Base-by-base conservation (phyloP, 2,888 invertebrate genomes). In the Lottia gigantea region DNA sequence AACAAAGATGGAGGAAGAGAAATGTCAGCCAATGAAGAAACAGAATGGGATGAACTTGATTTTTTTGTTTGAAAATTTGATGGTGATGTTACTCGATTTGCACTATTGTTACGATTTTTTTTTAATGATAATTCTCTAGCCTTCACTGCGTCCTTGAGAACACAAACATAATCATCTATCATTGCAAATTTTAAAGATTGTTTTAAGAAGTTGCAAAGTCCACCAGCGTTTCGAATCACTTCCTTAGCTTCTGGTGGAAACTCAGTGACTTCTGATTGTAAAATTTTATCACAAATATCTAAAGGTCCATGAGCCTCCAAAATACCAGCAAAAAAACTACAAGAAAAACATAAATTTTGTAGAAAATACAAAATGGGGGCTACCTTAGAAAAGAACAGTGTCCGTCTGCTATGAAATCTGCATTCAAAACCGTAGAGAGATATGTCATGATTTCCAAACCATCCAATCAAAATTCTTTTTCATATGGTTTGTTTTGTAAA, bases 141-240 rank as follows among this genome's bases (percentile, higher is more conserved):
- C 61, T 71, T 72, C 15, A 73, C 74, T 23, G 78, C 76, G 67
- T 82, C 81, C 7, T 76, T 74, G 66, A 79, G 66, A 11, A 79
- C 68, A 66, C 80, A 82, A 62, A 82, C 76, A 61, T 78, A 72
- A 66, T 80, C 77, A 23, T 80, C 80, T 23, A 78, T 78, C 62
- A 82, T 77, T 14, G 78, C 80, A 74, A 83, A 81, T 71, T 81
- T 79, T 25, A 76, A 71, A 11, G 78, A 78, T 66, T 79, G 80
- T 40, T 71, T 69, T 11, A 83, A 71, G 69, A 81, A 82, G 47
- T 76, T 73, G 19, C 74, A 69, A 0, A 81, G 74, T 47, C 81
- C 80, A 14, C 81, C 81, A 47, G 70, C 77, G 68, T 72, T 70
- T 49, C 77, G 73, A 16, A 83, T 80, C 26, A 79, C 74, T 4